Base-by-base conservation (phyloP, 35 echinoderm and acorn worm species). In the Antedon bifida region DNA sequence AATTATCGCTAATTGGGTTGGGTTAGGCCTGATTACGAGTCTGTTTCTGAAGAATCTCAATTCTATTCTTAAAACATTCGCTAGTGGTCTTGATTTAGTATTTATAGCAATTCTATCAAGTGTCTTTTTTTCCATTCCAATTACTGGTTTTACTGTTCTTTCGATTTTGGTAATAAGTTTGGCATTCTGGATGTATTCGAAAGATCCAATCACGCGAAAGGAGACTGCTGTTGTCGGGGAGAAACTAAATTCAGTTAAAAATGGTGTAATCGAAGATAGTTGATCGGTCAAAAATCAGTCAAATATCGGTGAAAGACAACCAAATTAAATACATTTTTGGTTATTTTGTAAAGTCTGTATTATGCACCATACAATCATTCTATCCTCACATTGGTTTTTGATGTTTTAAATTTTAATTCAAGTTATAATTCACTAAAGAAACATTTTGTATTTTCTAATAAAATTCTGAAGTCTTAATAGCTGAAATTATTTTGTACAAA, bases 21-120 rank as follows among this genome's bases (percentile, higher is more conserved):
- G 76, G 7, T 45, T 85, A 64, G 95, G 95, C 17, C 34, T 99
- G 0, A 81, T 93, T 5, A 99, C 95, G 17, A 89, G 89, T 74
- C 34, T 99, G 21, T 99, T 99, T 30, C 74, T 99, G 9, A 85
- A 89, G 29, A 75, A 35, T 16, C 77, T 99, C 30, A 99, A 99
- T 80, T 99, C 95, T n/a, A 90, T 99, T 76, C 17, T 99, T 78
- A 99, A 99, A 42, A 99, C 85, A n/a, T 99, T 99, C 90, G 95
- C 95, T 29, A 78, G 78, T 29, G 90, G 86, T 12, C 74, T 93
- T 5, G 90, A 93, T 33, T 39, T 99, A 38, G 56, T 99, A n/a
- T 35, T 92, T 23, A 78, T 86, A 51, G 81, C 88, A 3, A 32
- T 99, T 10, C 33, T 93, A 16, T 39, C 75, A 30, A 82, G 79